Base-by-base conservation (phyloP, 1,140 invertebrate genomes). In the Teleopsis dalmanni region DNA sequence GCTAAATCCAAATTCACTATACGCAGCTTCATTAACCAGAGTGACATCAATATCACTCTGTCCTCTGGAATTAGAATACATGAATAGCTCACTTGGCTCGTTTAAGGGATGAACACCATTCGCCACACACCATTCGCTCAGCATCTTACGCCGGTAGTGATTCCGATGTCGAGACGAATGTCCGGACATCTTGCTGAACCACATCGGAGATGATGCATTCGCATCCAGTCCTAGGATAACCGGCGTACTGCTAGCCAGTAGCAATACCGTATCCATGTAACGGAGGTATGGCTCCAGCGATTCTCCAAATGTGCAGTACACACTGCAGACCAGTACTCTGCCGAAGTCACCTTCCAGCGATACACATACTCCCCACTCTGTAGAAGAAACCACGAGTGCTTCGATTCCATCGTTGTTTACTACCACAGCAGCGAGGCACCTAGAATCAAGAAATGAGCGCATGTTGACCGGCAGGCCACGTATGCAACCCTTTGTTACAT, bases 271-370 rank as follows among this genome's bases (percentile, higher is more conserved):
- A 41, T 43, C 33, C 33, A 52, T 2, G 18, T 48, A 53, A 11
- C 26, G 18, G 6, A 52, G 10, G 40, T 48, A 48, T 14, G 46
- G 47, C n/a, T 35, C 47, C 11, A 53, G 25, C 10, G 25, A 22
- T 13, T 33, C 47, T 9, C 47, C 34, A 40, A 48, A 53, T 46
- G 26, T 48, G 26, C 46, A 52, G 18, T 52, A 47, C 7, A 47
- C 18, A 23, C 41, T 52, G 16, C 11, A 33, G 4, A 52, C 13
- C 21, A 48, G 18, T 13, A 43, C 19, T 23, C 4, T 45, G 4
- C 47, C 46, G 26, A 45, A 48, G 3, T 2, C 1, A 4, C 46
- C 36, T n/a, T 23, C 36, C 14, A 21, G 27, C 4, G 8, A 48
- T 16, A 19, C 16, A 13, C 25, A 48, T 18, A 31, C 26, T 40